A percentile compares a stretch with the other conserved stretches of the same genome.
Evolutionary conservation across 2,797 vertebrate genomes (phyloP).

Genomic region (Gymnothorax javanicus): DNA sequence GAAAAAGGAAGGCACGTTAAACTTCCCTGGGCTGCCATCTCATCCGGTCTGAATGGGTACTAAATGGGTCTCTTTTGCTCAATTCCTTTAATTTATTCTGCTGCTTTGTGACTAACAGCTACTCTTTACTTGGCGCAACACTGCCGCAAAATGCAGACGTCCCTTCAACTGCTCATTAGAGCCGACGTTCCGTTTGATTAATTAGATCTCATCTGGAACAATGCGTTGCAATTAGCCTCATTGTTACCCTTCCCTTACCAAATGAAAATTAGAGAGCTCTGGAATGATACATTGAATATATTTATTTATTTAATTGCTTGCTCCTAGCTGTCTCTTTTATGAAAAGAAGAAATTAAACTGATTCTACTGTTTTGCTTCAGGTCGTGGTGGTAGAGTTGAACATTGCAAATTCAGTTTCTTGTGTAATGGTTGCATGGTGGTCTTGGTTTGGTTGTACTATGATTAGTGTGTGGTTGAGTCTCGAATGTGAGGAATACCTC

Average conservation of each 20-base stretch:
- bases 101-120: conserved; percentile 15
- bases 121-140: conserved; percentile 31
- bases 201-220: conserved; percentile 48
- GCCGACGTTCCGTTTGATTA: conserved; percentile 53
- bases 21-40: not conserved
- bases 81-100: not conserved
- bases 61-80: conserved; percentile 1
- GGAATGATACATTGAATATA: conserved; percentile 62
- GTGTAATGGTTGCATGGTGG: not conserved
- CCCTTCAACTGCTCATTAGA: conserved; percentile 62
- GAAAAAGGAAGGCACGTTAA: not conserved
- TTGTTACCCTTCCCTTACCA: conserved; percentile 40
- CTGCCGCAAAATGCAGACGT: conserved; percentile 49
- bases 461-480: too few relatives aligned
- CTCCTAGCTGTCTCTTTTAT: not conserved
- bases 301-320: conserved; percentile 8
- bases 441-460: not conserved
- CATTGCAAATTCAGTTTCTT: not conserved
- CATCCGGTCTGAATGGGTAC: not conserved
- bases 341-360: too few relatives aligned
- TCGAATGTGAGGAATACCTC: not conserved
- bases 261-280: conserved; percentile 50
- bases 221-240: conserved; percentile 44
- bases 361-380: not conserved
- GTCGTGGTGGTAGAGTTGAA: too few relatives aligned